These are phyloP conservation scores for Raphicerus campestris DNA, from an alignment of 2,113 vertebrate genomes.

Conservation along the genomic window DNA sequence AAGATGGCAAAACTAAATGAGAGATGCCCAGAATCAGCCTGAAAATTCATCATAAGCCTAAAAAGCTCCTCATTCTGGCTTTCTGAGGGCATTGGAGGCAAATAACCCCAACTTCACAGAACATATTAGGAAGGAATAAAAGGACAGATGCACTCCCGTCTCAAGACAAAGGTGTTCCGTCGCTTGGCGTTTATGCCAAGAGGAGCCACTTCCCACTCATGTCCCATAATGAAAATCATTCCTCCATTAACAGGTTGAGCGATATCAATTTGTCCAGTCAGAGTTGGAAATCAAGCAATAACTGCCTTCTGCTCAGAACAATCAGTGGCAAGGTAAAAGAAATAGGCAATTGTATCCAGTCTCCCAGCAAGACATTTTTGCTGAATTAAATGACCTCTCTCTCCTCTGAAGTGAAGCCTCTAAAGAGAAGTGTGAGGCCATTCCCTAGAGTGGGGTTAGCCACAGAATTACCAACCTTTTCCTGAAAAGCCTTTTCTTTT, in stretches of 20 bases:
- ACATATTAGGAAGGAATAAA: slow-evolving; percentile 4
- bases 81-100: background rate
- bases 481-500: background rate
- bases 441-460: background rate
- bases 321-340: slow-evolving; percentile 47
- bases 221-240: slow-evolving; percentile 31
- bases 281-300: slow-evolving; percentile 60
- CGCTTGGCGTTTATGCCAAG: background rate
- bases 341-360: background rate
- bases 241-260: slow-evolving; percentile 28
- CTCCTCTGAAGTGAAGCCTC: background rate
- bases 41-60: slow-evolving; percentile 31
- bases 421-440: background rate
- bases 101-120: background rate
- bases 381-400: slow-evolving; percentile 39
- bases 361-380: slow-evolving; percentile 2
- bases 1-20: slow-evolving; percentile 34
- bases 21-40: background rate
- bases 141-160: background rate
- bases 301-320: background rate
- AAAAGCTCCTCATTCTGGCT: background rate
- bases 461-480: background rate
- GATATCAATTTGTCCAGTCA: slow-evolving; percentile 46
- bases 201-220: background rate
- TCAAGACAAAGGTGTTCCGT: background rate